Base-by-base conservation (phyloP, 1,140 invertebrate genomes). In the Tetramorium simillimum region DNA sequence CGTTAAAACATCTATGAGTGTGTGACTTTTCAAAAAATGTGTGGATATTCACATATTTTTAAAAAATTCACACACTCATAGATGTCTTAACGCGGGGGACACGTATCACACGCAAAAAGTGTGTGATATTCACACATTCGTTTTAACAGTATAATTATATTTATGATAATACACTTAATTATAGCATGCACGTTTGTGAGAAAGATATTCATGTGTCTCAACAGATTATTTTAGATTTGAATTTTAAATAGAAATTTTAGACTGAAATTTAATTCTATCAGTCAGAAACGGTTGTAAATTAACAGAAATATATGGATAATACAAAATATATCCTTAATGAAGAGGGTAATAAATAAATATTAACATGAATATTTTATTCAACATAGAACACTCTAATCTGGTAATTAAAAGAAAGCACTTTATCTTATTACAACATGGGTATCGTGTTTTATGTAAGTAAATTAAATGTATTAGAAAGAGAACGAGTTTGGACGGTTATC, bases 91-190 rank as follows among this genome's bases (percentile, higher is more conserved):
- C n/a, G n/a, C n/a, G n/a, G n/a, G n/a, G n/a, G n/a, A n/a, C n/a
- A n/a, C n/a, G n/a, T n/a, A n/a, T n/a, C n/a, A n/a, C n/a, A n/a
- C n/a, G n/a, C n/a, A n/a, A n/a, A n/a, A n/a, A n/a, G n/a, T n/a
- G n/a, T n/a, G n/a, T n/a, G n/a, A n/a, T n/a, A n/a, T n/a, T n/a
- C n/a, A n/a, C n/a, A n/a, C n/a, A n/a, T n/a, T n/a, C n/a, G n/a
- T n/a, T n/a, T n/a, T n/a, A n/a, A n/a, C n/a, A n/a, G n/a, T 16
- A 24, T 21, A 21, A 70, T 70, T 28, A 70, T 70, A 24, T 76
- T 58, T 28, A 72, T 72, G 16, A 53, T 53, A 9, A 58, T 40
- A 9, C 33, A 28, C 7, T 1, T 33, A 33, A 73, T n/a, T 53
- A 73, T 16, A 40, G 37, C 21, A 12, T 62, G 24, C 21, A 37